Evolutionary conservation across 2,113 vertebrate genomes (phyloP).

Genomic region (Colinus virginianus): DNA sequence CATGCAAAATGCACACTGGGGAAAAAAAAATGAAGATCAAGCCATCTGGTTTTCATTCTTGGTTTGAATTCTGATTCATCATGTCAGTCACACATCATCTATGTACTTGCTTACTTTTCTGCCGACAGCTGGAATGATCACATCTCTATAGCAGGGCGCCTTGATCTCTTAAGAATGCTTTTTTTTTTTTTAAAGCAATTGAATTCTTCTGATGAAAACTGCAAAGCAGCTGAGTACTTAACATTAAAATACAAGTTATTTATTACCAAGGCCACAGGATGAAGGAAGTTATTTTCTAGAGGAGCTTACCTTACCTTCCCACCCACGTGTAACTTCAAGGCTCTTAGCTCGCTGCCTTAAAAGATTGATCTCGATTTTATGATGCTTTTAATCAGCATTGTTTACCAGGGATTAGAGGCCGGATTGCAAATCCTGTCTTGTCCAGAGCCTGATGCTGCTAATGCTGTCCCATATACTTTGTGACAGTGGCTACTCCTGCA

Average conservation of each 20-base stretch:
- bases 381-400: constrained; percentile 51
- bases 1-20: background rate
- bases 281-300: constrained; percentile 4
- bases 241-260: background rate
- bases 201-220: background rate
- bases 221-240: fast-evolving
- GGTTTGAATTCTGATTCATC: background rate
- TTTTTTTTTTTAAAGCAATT: background rate
- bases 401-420: constrained; percentile 44
- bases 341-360: constrained; percentile 22
- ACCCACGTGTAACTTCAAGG: background rate
- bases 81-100: background rate
- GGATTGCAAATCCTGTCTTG: constrained; percentile 2
- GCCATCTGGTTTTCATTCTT: background rate
- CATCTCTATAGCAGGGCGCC: background rate
- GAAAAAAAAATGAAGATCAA: background rate
- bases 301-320: constrained; percentile 31
- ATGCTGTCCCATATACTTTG: background rate
- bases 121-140: background rate
- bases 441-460: background rate
- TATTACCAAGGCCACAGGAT: background rate
- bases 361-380: constrained; percentile 56
- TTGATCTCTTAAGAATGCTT: background rate
- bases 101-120: background rate
- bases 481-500: background rate